Percentiles rank a stretch among this genome's conserved stretches.
These are phyloP conservation scores for Trogon melanurus DNA, from an alignment of 2,113 vertebrate genomes.

Conservation along the genomic window DNA sequence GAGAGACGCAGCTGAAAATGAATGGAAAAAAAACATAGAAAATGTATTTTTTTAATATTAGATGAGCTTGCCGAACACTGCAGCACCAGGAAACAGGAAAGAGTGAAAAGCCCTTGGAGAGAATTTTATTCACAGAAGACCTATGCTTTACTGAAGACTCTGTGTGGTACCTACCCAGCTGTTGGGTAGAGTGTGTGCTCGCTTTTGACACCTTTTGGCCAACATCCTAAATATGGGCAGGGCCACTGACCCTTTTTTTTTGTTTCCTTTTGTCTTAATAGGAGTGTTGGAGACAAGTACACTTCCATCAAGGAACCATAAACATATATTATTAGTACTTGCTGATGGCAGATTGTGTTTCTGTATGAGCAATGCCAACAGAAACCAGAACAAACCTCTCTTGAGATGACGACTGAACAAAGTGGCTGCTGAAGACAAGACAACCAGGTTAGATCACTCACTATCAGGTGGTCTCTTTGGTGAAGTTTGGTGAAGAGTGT, in stretches of 20 bases:
- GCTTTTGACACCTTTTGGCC: background rate
- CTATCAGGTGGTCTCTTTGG: background rate
- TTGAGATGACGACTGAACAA: background rate
- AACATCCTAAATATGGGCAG: background rate
- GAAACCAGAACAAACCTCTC: background rate
- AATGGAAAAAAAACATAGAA: background rate
- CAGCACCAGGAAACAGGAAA: background rate
- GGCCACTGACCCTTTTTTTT: background rate
- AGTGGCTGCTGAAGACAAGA: background rate
- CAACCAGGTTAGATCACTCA: background rate
- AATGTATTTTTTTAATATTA: background rate
- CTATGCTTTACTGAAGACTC: background rate
- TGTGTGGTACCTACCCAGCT: fast-evolving
- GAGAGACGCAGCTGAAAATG: background rate
- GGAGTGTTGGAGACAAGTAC: background rate
- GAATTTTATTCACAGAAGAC: background rate
- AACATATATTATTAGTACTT: background rate
- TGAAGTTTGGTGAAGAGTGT: background rate
- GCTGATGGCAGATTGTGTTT: background rate
- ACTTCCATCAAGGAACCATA: background rate
- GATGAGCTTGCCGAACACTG: background rate
- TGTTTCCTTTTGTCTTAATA: background rate
- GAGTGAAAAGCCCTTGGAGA: background rate
- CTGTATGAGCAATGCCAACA: background rate
- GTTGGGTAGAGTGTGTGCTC: background rate